phyloP scores from a whole-genome alignment of 2,888 invertebrate genomes.

The Anthrax anthrax region DNA sequence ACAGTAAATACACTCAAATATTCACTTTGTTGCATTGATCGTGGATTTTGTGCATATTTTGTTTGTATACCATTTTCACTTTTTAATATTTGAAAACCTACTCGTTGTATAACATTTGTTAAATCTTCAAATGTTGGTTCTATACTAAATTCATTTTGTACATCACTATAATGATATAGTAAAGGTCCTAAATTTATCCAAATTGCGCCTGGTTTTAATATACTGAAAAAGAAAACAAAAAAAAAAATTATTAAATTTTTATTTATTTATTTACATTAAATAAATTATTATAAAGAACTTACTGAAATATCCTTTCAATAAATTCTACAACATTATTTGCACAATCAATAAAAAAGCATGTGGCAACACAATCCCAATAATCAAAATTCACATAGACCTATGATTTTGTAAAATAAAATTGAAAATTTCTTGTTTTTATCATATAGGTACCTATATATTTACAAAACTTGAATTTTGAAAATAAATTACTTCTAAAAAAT shows the following conservation, averaged over 20 bases:
- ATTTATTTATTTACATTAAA: background rate
- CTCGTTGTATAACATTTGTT: constrained; percentile 57
- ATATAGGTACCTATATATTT: background rate
- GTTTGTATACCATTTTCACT: constrained; percentile 60
- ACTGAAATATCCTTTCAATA: constrained; percentile 75
- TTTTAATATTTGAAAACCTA: constrained; percentile 70
- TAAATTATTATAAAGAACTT: background rate
- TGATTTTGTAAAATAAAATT: background rate
- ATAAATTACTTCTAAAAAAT: constrained; percentile 71
- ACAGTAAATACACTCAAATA: constrained; percentile 89
- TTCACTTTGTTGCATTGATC: constrained; percentile 84
- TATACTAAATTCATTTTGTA: constrained; percentile 73
- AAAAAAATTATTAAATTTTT: background rate
- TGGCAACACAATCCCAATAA: constrained; percentile 83
- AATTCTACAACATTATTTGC: constrained; percentile 92
- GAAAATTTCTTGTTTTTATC: background rate
- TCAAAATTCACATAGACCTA: constrained; percentile 50
- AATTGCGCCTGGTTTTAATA: constrained; percentile 76
- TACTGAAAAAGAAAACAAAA: constrained; percentile 26
- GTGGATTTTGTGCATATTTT: constrained; percentile 82
- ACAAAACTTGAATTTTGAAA: background rate
- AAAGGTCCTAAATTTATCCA: constrained; percentile 89
- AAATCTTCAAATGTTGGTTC: constrained; percentile 85
- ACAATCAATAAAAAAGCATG: constrained; percentile 98
- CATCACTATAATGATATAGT: constrained; percentile 82